Evolutionary conservation across 2,797 vertebrate genomes (phyloP).

Genomic region (Enteromius treurensis): DNA sequence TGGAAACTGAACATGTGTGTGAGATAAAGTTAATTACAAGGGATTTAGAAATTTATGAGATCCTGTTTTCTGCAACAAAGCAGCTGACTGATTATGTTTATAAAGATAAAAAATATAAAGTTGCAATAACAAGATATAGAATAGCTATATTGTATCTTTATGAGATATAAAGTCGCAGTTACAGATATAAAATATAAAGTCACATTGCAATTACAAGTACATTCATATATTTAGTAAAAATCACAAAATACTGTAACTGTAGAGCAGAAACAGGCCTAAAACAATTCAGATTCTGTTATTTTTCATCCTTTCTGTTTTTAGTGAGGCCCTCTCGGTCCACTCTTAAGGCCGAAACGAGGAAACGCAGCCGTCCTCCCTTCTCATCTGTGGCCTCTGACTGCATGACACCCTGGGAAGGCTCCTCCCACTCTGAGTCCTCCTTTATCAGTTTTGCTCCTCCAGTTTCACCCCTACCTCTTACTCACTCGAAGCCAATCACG

Average conservation of each 20-base stretch:
- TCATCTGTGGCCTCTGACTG: constrained; percentile 61
- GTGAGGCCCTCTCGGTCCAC: constrained; percentile 57
- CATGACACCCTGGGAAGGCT: constrained; percentile 72
- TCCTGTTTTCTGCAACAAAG: not conserved
- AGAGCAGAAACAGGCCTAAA: not conserved
- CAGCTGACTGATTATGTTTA: not conserved
- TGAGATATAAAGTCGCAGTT: not conserved
- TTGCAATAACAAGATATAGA: not conserved
- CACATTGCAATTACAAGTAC: not conserved
- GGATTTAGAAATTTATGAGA: not conserved
- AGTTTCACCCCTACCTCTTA: constrained; percentile 49
- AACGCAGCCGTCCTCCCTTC: constrained; percentile 51
- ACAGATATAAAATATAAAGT: not conserved
- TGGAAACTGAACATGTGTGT: not conserved
- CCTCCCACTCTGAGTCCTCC: constrained; percentile 72
- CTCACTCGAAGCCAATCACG: constrained; percentile 51
- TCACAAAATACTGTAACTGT: not conserved
- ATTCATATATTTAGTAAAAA: not conserved
- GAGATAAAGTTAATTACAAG: not conserved
- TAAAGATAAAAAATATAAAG: not conserved
- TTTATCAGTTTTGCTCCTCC: constrained; percentile 67
- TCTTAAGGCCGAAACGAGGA: constrained; percentile 54
- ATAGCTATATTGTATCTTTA: not conserved
- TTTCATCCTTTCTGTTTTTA: constrained; percentile 36
- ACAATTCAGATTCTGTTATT: not conserved